phyloP scores from a whole-genome alignment of 2,797 vertebrate species.

The Moxostoma hubbsi region DNA sequence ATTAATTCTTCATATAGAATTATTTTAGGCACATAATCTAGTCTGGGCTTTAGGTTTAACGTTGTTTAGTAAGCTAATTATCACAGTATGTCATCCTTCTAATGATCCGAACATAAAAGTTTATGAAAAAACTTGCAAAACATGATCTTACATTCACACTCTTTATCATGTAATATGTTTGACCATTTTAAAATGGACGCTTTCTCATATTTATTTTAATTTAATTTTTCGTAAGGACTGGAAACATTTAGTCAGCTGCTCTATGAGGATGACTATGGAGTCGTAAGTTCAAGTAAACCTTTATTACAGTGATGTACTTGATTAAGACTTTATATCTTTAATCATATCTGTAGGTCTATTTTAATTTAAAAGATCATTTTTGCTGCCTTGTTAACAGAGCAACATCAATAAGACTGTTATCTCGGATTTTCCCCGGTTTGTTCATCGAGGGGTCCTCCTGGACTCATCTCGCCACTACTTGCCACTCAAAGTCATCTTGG shows the following conservation, averaged over 20 bases:
- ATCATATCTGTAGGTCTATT: background rate
- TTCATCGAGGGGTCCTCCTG: slow-evolving; percentile 89
- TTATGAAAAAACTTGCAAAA: too few relatives aligned
- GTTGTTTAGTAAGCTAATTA: too few relatives aligned
- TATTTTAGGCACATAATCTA: too few relatives aligned
- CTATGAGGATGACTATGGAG: slow-evolving; percentile 85
- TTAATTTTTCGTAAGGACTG: slow-evolving; percentile 78
- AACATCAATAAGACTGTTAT: slow-evolving; percentile 81
- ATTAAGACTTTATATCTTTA: background rate
- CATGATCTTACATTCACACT: background rate
- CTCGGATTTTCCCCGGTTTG: slow-evolving; percentile 88
- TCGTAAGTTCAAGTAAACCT: slow-evolving; percentile 79
- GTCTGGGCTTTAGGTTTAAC: too few relatives aligned
- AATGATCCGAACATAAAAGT: background rate
- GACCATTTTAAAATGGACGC: background rate
- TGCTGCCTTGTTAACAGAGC: slow-evolving; percentile 71
- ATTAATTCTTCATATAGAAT: too few relatives aligned
- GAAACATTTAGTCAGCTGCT: slow-evolving; percentile 97
- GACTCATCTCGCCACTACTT: slow-evolving; percentile 92
- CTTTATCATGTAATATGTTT: background rate
- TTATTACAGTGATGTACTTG: background rate
- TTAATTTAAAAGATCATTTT: background rate
- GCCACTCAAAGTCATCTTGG: slow-evolving; percentile 86
- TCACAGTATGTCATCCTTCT: too few relatives aligned
- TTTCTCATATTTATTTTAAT: background rate